Conservation (phyloP, 1,140 invertebrate species). For the Eurosta solidaginis region DNA sequence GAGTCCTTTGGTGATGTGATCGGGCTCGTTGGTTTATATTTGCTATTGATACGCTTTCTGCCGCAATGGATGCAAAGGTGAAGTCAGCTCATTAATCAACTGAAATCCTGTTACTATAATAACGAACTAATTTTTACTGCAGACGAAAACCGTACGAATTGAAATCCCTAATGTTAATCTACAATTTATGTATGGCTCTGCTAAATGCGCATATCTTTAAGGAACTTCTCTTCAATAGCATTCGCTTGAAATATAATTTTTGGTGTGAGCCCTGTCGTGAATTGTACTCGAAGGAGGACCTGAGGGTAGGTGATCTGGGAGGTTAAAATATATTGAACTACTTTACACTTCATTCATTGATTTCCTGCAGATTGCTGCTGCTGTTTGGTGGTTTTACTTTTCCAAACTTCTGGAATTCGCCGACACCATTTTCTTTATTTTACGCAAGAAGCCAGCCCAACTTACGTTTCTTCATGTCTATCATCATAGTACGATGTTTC, state of each 20-base stretch:
- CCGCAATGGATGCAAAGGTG: conserved; percentile 81
- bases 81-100: background rate
- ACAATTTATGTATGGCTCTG: conserved; percentile 83
- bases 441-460: conserved; percentile 86
- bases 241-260: conserved; percentile 82
- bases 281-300: conserved; percentile 78
- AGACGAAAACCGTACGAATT: conserved; percentile 76
- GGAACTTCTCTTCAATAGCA: conserved; percentile 75
- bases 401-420: conserved; percentile 93
- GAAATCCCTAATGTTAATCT: conserved; percentile 77
- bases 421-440: conserved; percentile 90
- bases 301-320: conserved; percentile 68
- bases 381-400: conserved; percentile 97
- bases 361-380: conserved; percentile 77
- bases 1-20: conserved; percentile 80
- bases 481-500: conserved; percentile 91
- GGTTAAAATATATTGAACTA: background rate
- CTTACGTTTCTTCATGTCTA: conserved; percentile 90
- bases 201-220: conserved; percentile 86
- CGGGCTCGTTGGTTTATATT: conserved; percentile 75
- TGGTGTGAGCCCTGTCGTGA: conserved; percentile 87
- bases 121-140: no score
- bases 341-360: background rate
- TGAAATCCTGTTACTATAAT: conserved; percentile 31
- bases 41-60: conserved; percentile 79